Percentiles rank a stretch among this genome's conserved stretches.
phyloP scores from a whole-genome alignment of 2,113 vertebrate genomes.

The Malurus elegans region DNA sequence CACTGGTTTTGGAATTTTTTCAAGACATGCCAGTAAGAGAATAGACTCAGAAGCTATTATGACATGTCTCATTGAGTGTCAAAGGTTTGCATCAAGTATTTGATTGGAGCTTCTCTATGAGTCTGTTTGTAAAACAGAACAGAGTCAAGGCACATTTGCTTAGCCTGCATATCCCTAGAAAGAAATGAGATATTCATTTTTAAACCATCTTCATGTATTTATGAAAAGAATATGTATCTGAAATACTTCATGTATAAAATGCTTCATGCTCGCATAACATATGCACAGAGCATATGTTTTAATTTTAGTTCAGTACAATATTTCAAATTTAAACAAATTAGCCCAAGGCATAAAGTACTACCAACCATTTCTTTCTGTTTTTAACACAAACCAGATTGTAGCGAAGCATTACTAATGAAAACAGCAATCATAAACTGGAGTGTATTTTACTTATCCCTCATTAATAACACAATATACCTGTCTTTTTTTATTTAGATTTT shows the following conservation, averaged over 20 bases:
- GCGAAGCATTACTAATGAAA: not conserved
- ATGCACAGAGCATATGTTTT: constrained; percentile 26
- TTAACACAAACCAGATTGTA: not conserved
- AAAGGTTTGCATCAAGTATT: not conserved
- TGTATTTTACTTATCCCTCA: not conserved
- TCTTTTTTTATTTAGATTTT: constrained; percentile 57
- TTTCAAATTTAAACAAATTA: constrained; percentile 47
- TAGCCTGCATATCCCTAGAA: not conserved
- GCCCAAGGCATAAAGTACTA: not conserved
- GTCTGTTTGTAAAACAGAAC: not conserved
- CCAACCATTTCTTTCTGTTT: not conserved
- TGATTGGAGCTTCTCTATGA: not conserved
- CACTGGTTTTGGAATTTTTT: not conserved
- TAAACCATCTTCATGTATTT: not conserved
- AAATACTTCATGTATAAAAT: not conserved
- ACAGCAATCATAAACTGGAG: not conserved
- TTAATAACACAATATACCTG: constrained; percentile 48
- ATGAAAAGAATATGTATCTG: not conserved
- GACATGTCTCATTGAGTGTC: not conserved
- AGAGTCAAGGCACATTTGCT: not conserved
- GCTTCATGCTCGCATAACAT: not conserved
- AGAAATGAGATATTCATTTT: not conserved
- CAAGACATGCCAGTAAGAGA: not conserved
- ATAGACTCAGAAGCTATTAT: not conserved
- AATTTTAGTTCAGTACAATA: constrained; percentile 23